Base-by-base conservation (phyloP, 2,797 vertebrate genomes). In the Enteromius fasciolatus region DNA sequence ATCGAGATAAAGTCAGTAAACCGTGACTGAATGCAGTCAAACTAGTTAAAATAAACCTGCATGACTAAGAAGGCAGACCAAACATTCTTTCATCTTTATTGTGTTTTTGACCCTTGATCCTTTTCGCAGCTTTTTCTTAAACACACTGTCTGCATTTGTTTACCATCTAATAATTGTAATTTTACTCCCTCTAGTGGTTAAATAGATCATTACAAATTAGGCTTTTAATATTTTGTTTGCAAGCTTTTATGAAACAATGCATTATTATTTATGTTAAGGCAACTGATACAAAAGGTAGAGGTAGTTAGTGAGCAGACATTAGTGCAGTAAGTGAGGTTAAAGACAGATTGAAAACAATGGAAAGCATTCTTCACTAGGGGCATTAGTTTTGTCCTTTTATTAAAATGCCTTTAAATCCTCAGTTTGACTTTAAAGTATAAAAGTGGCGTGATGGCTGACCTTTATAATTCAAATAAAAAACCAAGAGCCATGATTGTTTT, bases 101-200 rank as follows among this genome's bases (percentile, higher is more conserved):
- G 20, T 68, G 48, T 66, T 41, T 41, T 20, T 18, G 23, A 69
- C 33, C n/a, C 5, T 44, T 78, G 28, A 57, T 14, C n/a, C 8
- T 46, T 33, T 61, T 59, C 15, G 61, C 12, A 44, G 1, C 28
- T 9, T 28, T 15, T 31, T n/a, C 18, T 6, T 18, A 17, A 36
- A 33, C n/a, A 33, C 28, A 14, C 25, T 73, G 41, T 11, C 61
- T 28, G 44, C 6, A 14, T 25, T 66, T 10, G 61, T 39, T 64
- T 57, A 75, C 23, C 11, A 52, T 36, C 20, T 39, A 5, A 67
- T 44, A 64, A n/a, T 73, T 36, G 17, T n/a, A 18, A 36, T 11
- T 3, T 69, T 25, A 11, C 74, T 76, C 81, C 81, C 50, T 82
- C 81, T 76, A 59, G 74, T 36, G 81, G 73, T 20, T 68, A 20